Conservation (phyloP, 2,888 invertebrate genomes). For the Plebejus anna region DNA sequence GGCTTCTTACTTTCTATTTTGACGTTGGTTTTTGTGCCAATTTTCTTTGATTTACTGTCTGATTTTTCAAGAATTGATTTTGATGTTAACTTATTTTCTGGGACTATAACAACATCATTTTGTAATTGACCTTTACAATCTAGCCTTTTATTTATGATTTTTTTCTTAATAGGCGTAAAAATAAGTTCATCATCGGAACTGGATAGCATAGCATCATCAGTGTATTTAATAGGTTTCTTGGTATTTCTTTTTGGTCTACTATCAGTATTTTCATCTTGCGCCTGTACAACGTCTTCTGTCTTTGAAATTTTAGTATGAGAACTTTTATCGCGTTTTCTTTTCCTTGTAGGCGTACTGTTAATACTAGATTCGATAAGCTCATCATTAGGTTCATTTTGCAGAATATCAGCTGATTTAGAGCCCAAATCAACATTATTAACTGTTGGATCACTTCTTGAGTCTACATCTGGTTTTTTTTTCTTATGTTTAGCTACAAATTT, state of each 20-base stretch:
- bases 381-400: neutral
- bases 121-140: constrained; percentile 19
- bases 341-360: constrained; percentile 37
- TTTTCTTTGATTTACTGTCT: constrained; percentile 22
- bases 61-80: neutral
- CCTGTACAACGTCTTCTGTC: constrained; percentile 29
- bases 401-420: neutral
- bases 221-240: constrained; percentile 65
- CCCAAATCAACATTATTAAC: neutral
- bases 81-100: neutral
- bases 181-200: constrained; percentile 72
- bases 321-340: constrained; percentile 44
- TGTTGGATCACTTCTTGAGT: neutral
- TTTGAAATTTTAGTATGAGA: constrained; percentile 31
- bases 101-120: neutral
- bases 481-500: constrained; percentile 51
- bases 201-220: constrained; percentile 50
- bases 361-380: constrained; percentile 33
- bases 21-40: constrained; percentile 26
- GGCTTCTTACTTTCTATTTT: constrained; percentile 38
- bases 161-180: constrained; percentile 68
- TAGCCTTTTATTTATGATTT: constrained; percentile 35
- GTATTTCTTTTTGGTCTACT: constrained; percentile 60
- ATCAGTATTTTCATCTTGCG: constrained; percentile 31
- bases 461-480: constrained; percentile 51